Base-by-base conservation (phyloP, 2,797 vertebrate genomes). In the Gadopsis marmoratus region DNA sequence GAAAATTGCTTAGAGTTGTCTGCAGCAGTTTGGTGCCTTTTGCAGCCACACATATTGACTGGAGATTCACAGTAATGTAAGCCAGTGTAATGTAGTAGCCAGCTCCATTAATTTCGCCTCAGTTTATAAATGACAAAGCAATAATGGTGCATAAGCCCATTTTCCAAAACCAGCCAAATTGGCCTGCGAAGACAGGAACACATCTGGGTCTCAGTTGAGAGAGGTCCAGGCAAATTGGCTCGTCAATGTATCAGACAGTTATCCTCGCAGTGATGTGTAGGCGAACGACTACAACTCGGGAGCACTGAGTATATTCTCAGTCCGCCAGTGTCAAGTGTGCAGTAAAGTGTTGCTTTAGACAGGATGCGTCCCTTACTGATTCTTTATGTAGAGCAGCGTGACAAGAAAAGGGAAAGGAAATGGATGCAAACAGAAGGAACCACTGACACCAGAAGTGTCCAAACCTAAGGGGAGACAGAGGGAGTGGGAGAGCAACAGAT, bases 391-490 rank as follows among this genome's bases (percentile, higher is more conserved):
- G 81, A 88, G 81, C 78, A 69, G 56, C 8, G 41, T 62, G 76
- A 82, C 81, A 56, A 89, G 86, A 89, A 86, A 81, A 71, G 79
- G 86, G 69, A 77, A 74, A 75, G 86, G 83, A 88, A 89, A 82
- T 73, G 78, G 88, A 90, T 79, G 75, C 87, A 84, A 90, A 85
- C 83, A 81, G 71, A 68, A 59, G 76, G 72, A 91, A 81, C 76
- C 69, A 84, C 78, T 31, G 79, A 83, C 89, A 73, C 35, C 56
- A 82, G 41, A 66, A 53, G 60, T 50, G 58, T 84, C 86, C 59
- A 70, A 80, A 84, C 77, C 60, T 31, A 33, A 70, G 62, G 62
- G 74, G 71, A 47, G 33, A 23, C 37, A 2, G 23, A 41, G 54
- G 14, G 61, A 29, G 65, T 0, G 12, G 61, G 68, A 68, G 60